Evolutionary conservation across 2,797 vertebrate species (phyloP).

Genomic region (Chelidonichthys spinosus): DNA sequence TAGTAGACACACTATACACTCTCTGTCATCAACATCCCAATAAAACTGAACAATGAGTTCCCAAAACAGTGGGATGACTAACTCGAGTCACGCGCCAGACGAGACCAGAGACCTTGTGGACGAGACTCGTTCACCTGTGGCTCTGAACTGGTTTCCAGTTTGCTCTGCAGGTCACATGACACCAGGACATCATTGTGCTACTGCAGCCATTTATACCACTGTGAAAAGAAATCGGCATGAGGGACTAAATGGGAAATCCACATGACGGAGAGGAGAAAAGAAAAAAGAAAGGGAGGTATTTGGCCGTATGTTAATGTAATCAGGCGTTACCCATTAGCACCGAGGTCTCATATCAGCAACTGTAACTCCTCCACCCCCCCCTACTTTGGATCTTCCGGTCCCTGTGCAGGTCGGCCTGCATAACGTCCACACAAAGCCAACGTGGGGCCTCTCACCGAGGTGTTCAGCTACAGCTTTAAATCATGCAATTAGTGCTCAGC

Average conservation of each 20-base stretch:
- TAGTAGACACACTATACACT: background rate
- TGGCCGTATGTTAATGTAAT: slow-evolving; percentile 64
- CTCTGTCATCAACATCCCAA: background rate
- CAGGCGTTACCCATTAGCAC: slow-evolving; percentile 55
- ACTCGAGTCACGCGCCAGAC: background rate
- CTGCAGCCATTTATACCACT: slow-evolving; percentile 43
- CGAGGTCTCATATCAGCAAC: slow-evolving; percentile 52
- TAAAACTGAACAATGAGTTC: slow-evolving; percentile 19
- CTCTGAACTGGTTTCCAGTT: slow-evolving; percentile 21
- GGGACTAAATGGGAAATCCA: slow-evolving; percentile 59
- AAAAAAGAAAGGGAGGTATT: slow-evolving; percentile 17
- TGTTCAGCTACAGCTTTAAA: slow-evolving; percentile 63
- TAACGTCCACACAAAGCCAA: slow-evolving; percentile 47
- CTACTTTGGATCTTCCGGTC: slow-evolving; percentile 29
- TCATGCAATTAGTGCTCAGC: slow-evolving; percentile 70
- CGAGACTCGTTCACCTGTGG: slow-evolving; percentile 35
- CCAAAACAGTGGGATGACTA: background rate
- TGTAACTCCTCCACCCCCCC: slow-evolving; percentile 6
- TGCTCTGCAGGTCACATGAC: slow-evolving; percentile 35
- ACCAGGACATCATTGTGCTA: slow-evolving; percentile 26
- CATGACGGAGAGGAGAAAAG: slow-evolving; percentile 30
- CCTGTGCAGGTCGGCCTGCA: slow-evolving; percentile 43
- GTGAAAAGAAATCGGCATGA: slow-evolving; percentile 34
- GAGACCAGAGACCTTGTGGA: background rate
- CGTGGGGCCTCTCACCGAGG: slow-evolving; percentile 47